Evolutionary conservation across 2,888 invertebrate genomes (phyloP).

Genomic region (Patella ulyssiponensis): DNA sequence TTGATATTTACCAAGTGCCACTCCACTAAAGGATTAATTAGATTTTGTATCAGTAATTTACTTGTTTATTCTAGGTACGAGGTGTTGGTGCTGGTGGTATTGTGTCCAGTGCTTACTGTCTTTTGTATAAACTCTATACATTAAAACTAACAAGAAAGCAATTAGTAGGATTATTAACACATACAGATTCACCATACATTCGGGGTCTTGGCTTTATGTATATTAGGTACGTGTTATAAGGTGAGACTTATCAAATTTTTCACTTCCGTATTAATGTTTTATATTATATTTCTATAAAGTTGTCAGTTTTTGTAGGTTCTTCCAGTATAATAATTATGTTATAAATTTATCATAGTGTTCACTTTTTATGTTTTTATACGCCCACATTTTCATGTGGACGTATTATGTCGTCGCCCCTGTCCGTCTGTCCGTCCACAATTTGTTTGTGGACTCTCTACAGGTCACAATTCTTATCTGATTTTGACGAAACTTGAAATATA

Average conservation of each 20-base stretch:
- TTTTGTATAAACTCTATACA: constrained; percentile 98
- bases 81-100: constrained; percentile 99
- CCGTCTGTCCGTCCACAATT: too few species aligned
- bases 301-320: too few species aligned
- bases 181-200: constrained; percentile 97
- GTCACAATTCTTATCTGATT: too few species aligned
- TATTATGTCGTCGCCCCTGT: too few species aligned
- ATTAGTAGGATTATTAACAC: constrained; percentile 93
- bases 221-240: constrained; percentile 76
- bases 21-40: not conserved
- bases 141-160: constrained; percentile 97
- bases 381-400: too few species aligned
- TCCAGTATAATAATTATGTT: too few species aligned
- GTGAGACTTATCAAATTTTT: constrained; percentile 11
- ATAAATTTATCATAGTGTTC: too few species aligned
- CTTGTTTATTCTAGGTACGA: constrained; percentile 80
- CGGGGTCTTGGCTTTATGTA: constrained; percentile 92
- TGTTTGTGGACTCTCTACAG: too few species aligned
- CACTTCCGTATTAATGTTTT: not conserved
- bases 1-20: too few species aligned
- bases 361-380: too few species aligned
- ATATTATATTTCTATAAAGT: not conserved
- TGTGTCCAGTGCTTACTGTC: constrained; percentile 98
- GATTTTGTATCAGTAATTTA: not conserved
- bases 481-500: too few species aligned